Evolutionary conservation across 2,797 vertebrate species (phyloP), one percentile per base, ranked within the genome.

Genomic region (Cyprinella venusta): DNA sequence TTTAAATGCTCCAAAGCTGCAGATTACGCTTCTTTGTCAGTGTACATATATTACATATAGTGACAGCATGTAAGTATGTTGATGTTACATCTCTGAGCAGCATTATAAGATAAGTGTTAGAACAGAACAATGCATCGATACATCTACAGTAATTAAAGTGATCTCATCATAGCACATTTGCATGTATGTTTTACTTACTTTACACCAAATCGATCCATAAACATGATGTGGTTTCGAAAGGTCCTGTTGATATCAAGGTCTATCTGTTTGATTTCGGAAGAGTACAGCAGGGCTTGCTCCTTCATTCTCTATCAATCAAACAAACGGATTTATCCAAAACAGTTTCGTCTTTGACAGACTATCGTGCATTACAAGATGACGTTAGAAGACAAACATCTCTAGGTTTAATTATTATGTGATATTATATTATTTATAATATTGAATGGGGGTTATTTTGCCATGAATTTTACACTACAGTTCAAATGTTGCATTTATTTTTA

Each of bases 221-320:
- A 98, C 97, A 98, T 98, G 90, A 97, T 97, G 90, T 98, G 96
- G 92, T 98, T 97, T 81, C 97, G 95, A 91, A 98, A 98, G 72
- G 97, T 98, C 84, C 97, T 93, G 92, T 98, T 97, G 75, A 98
- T 96, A 0, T 98, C 97, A 42, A 98, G 85, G 88, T 98, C 97
- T 3, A 98, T 98, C 92, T 98, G 97, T 88, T 97, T 98, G 91
- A 98, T 97, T 91, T 98, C 97, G 0, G 96, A 91, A 0, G 97
- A 98, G 90, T 93, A 95, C 82, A 86, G 90, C 61, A 94, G 95
- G 1, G 96, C 96, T 91, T 97, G 96, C 75, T 92, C 92, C 90
- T 97, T 98, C 97, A 98, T 98, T 95, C 93, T 96, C 97, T 98
- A 88, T 82, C 12, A 88, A 33, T 19, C 10, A 64, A 82, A 81